phyloP scores from a whole-genome alignment of 1,140 invertebrate genomes.

The Episyrphus balteatus region DNA sequence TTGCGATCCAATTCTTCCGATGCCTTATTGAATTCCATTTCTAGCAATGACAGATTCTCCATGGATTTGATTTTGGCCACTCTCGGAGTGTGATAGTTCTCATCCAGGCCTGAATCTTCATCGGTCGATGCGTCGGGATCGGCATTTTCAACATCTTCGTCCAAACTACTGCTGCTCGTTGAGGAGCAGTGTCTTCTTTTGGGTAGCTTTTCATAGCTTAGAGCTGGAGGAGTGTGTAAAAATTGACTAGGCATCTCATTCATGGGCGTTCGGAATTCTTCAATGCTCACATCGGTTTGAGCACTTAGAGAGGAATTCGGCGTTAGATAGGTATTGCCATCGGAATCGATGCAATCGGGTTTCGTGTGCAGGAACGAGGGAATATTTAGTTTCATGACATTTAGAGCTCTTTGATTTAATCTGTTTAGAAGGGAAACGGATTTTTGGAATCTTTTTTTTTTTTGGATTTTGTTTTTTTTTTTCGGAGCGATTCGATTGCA shows the following conservation, averaged over 20 bases:
- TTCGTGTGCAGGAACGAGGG: constrained; percentile 15
- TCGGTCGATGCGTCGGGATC: constrained; percentile 13
- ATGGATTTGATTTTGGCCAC: constrained; percentile 35
- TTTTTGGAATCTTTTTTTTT: constrained; percentile 34
- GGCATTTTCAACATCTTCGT: constrained; percentile 10
- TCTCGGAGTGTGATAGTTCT: constrained; percentile 31
- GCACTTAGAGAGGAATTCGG: constrained; percentile 25
- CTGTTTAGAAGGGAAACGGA: constrained; percentile 37
- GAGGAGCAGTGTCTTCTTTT: constrained; percentile 16
- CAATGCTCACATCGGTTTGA: constrained; percentile 6
- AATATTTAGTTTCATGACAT: constrained; percentile 34
- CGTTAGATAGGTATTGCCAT: constrained; percentile 27
- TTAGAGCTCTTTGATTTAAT: constrained; percentile 35
- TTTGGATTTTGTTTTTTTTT: constrained; percentile 8
- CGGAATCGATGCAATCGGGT: constrained; percentile 23
- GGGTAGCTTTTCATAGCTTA: not conserved
- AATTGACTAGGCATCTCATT: constrained; percentile 16
- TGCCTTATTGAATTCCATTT: constrained; percentile 34
- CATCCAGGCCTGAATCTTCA: constrained; percentile 32
- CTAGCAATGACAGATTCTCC: constrained; percentile 33
- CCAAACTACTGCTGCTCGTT: constrained; percentile 18
- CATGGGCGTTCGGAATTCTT: constrained; percentile 30
- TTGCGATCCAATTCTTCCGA: constrained; percentile 31
- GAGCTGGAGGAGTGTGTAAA: not conserved
- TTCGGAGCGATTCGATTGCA: constrained; percentile 5